Base-by-base conservation (phyloP, 2,113 vertebrate genomes). In the Gasterosteus aculeatus region DNA sequence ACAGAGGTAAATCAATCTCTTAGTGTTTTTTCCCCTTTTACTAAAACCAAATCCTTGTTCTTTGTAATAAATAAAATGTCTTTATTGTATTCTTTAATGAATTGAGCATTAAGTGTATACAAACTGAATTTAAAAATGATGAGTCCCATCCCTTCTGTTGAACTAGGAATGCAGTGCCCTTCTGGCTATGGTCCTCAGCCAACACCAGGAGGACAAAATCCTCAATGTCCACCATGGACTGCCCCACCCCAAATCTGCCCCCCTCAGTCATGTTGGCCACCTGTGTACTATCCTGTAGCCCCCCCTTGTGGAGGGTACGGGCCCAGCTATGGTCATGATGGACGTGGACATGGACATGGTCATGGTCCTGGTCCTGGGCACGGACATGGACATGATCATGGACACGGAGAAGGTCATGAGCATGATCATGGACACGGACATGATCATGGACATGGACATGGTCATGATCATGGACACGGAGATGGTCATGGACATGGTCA, bases 81-180 rank as follows among this genome's bases (percentile, higher is more conserved):
- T 33, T 33, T 33, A 33, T 33, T 33, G 33, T 33, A 0, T 35
- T 53, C 1, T 12, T 18, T 2, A 35, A 12, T 19, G 10, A 14
- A 68, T 10, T 69, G 9, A 54, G 14, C 38, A 12, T 35, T 2
- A 31, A 1, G 10, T 49, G 9, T 35, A 5, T 6, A 10, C 2
- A 74, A 41, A 22, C 5, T 19, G 4, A 35, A 14, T 16, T 7
- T 29, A 0, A 66, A 53, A 44, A 58, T 41, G 8, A 12, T 63
- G 2, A 29, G 19, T 33, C 1, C 2, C 15, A 1, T 0, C 12
- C 0, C 57, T 0, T 68, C 56, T 67, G 15, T 58, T 56, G 69
- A 4, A 61, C 19, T 12, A 80, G 77, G 78, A 67, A 29, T 66
- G 19, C 56, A 64, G 26, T 56, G 46, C 61, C 78, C 75, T 1